Evolutionary conservation across 1,140 invertebrate genomes (phyloP).

Genomic region (Eciton burchellii): DNA sequence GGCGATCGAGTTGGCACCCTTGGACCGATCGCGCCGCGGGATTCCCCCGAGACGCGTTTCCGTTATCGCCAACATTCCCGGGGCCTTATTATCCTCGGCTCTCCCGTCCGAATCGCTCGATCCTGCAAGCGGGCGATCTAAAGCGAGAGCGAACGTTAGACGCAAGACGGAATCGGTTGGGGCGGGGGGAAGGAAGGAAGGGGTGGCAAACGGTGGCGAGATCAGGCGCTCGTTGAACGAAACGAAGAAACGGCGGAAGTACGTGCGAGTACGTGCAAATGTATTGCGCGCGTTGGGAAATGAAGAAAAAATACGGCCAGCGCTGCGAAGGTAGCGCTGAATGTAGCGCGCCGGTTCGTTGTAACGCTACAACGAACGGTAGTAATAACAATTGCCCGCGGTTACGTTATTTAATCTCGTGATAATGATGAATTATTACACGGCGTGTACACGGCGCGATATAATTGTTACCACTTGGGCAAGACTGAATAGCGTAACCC

Average conservation of each 20-base stretch:
- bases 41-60: conserved; percentile 59
- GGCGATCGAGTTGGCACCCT: conserved; percentile 20
- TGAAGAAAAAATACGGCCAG: conserved; percentile 21
- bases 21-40: neutral
- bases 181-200: no score
- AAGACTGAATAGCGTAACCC: conserved; percentile 60
- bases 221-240: conserved; percentile 40
- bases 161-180: conserved; percentile 44
- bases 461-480: conserved; percentile 63
- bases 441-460: conserved; percentile 47
- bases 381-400: conserved; percentile 53
- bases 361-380: conserved; percentile 37
- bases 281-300: no score
- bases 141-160: conserved; percentile 64
- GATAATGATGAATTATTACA: conserved; percentile 64
- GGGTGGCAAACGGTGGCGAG: no score
- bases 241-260: neutral
- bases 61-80: conserved; percentile 26
- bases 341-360: conserved; percentile 9
- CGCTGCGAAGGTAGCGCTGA: conserved; percentile 22
- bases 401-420: conserved; percentile 62
- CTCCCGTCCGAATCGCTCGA: conserved; percentile 70
- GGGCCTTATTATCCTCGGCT: conserved; percentile 69
- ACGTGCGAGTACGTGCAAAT: neutral
- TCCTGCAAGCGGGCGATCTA: conserved; percentile 16